Evolutionary conservation across 2,888 invertebrate species (phyloP), one percentile per base, ranked within the genome.

Genomic region (Sisyra terminalis): DNA sequence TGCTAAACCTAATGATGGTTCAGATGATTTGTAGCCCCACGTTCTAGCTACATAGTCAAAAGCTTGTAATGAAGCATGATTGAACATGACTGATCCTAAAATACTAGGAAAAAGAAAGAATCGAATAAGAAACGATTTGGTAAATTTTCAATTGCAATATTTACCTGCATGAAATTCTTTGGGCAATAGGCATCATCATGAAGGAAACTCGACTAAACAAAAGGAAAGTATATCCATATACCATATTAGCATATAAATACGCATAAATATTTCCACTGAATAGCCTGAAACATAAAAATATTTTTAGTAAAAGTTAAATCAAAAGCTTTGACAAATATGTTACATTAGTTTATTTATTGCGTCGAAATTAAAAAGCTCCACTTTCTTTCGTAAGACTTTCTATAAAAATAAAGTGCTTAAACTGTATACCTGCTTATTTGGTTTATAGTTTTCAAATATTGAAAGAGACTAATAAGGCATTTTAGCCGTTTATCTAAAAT

Each of bases 71-170:
- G 53, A 57, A 3, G 57, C 52, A 43, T 56, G 54, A 45, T 57
- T 59, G 46, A 61, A 60, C 55, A 57, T 55, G 32, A 56, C 44
- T 4, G 57, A 55, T 14, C 58, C 60, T 46, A 59, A 48, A 45
- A 60, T 42, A 50, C 60, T 60, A 49, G 47, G 50, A 49, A 45
- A 45, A 42, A 45, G 46, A 39, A 5, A 34, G 13, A n/a, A 34
- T 11, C 10, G n/a, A 29, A n/a, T 29, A 29, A 29, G n/a, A 9
- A 36, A 16, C 5, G 6, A 13, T 14, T 9, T 14, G 6, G 16
- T 15, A 13, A 6, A n/a, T 14, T 32, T 32, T 32, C 3, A 6
- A 32, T 3, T 5, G 32, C 14, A 32, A 6, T 13, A 32, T 5
- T 24, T 30, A 40, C 40, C 40, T 40, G 15, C 31, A 40, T 8